Base-by-base conservation (phyloP, 2,888 invertebrate species). In the Epicampocera succincta region DNA sequence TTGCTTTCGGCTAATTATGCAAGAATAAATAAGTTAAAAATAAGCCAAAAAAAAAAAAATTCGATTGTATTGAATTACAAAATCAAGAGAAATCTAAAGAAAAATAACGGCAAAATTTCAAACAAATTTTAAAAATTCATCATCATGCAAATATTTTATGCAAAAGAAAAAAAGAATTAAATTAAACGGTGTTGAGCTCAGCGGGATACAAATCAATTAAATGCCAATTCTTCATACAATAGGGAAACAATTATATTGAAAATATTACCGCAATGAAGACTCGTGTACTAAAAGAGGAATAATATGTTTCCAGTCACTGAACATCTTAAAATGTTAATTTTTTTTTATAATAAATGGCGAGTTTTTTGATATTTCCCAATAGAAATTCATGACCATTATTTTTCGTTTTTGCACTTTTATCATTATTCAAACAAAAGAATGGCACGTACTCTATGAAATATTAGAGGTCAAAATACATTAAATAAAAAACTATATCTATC, bases 131-230 rank as follows among this genome's bases (percentile, higher is more conserved):
- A 54, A 19, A 68, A 40, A 66, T 12, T 50, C 40, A 73, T 44
- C 68, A 38, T 50, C 42, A 42, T 46, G 44, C 46, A 40, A 69
- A 73, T 52, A 71, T 38, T 33, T 44, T 9, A 12, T 29, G 54
- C 13, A n/a, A 65, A 73, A 72, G 40, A 58, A n/a, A 65, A 73
- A 72, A 46, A 58, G 44, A 68, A 25, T 72, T 11, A 63, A 58
- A 71, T 65, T 38, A 29, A 50, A 21, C 42, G 58, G 3, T 63
- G 40, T 42, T 46, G 15, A 48, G 42, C 84, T 63, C 86, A 85
- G 86, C 84, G 83, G 84, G 85, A 83, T 73, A 84, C 76, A 85
- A 84, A 84, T 85, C 85, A 85, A 86, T 86, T 86, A 85, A 84
- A 84, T 85, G 85, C 84, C 83, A 84, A 85, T 84, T 84, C 84